A percentile compares a stretch with the other conserved stretches of the same genome.
Evolutionary conservation across 2,113 vertebrate species (phyloP).

Genomic region (Cyanoderma ruficeps): DNA sequence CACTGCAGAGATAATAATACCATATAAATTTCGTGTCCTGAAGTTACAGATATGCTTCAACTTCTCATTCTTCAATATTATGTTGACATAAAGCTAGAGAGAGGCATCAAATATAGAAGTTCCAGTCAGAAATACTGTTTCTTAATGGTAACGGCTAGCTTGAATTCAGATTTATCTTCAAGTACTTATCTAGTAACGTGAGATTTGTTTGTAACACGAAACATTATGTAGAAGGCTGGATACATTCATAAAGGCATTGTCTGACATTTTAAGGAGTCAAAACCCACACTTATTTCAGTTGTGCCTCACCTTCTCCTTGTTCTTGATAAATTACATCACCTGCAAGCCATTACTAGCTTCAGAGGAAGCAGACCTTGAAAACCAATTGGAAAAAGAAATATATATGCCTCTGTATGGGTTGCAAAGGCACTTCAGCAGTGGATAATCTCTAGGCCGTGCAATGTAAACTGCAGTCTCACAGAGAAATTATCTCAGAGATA

Average conservation of each 20-base stretch:
- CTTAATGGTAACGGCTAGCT: background rate
- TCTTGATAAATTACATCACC: conserved; percentile 8
- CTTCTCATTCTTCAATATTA: conserved; percentile 10
- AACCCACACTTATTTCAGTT: background rate
- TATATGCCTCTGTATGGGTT: background rate
- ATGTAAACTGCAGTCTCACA: background rate
- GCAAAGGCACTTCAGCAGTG: background rate
- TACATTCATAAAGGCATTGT: conserved; percentile 8
- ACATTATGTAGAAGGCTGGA: background rate
- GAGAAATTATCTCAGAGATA: background rate
- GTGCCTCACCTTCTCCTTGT: background rate
- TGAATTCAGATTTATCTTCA: background rate
- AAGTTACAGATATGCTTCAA: background rate
- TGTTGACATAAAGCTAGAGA: background rate
- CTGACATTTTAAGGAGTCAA: conserved; percentile 39
- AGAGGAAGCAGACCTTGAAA: conserved; percentile 35
- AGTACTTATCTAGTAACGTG: background rate
- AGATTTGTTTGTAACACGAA: background rate
- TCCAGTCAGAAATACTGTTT: background rate
- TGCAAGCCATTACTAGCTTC: background rate
- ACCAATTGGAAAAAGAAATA: background rate
- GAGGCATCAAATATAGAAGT: background rate
- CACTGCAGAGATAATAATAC: background rate
- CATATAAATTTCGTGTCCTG: background rate
- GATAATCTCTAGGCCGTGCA: background rate